Base-by-base conservation (phyloP, 2,113 vertebrate genomes). In the Naja naja region DNA sequence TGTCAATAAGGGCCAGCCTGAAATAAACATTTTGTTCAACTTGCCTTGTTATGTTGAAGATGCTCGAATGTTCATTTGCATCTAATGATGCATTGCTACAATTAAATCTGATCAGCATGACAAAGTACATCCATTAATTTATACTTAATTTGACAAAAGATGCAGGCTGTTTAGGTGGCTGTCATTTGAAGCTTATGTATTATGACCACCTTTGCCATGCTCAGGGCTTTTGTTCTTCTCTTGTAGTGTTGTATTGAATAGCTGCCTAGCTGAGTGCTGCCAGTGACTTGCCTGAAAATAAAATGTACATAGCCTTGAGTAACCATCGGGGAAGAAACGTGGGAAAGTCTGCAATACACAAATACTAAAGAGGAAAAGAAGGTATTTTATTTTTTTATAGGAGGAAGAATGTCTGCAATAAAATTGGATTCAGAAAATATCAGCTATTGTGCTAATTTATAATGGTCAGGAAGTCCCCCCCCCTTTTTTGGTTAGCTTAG, bases 1-100 rank as follows among this genome's bases (percentile, higher is more conserved):
- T 94, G 89, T 93, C 43, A 95, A 94, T 89, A 90, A 90, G 94
- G 97, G 93, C 91, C 95, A 93, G 88, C 94, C 95, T 95, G 92
- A 95, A 93, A 95, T 25, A 95, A 95, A 91, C 91, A 86, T 90
- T 94, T n/a, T 95, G 74, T 96, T 96, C 95, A 94, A 95, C 64
- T 95, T 97, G 96, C 92, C 93, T 1, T 96, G 91, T 90, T 93
- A 90, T 43, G 93, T 90, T n/a, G 93, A 93, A 93, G 43, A 93
- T 95, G 60, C 86, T 69, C 94, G 34, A 39, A 45, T 93, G 52
- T 85, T 56, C 45, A 85, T 47, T 56, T 89, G 45, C 53, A 49
- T 89, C 87, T 92, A 43, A 56, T 56, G 39, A 47, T 56, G 34
- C 49, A 20, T 60, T 92, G 45, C 30, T 85, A 55, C 39, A 91